Base-by-base conservation (phyloP, 2,888 invertebrate genomes). In the Andrena dorsata region DNA sequence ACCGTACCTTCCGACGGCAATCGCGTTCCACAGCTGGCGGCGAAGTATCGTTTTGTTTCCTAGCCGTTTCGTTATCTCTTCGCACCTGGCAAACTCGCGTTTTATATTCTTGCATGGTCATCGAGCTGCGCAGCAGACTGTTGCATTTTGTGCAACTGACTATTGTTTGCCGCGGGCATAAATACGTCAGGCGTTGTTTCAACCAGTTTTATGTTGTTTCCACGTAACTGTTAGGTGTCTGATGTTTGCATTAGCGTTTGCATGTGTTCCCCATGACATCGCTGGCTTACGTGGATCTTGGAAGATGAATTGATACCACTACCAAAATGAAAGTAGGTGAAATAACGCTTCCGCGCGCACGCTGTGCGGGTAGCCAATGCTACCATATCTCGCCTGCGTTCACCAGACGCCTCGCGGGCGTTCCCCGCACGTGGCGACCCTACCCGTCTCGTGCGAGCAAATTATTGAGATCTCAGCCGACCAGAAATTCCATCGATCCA, bases 41-140 rank as follows among this genome's bases (percentile, higher is more conserved):
- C 23, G 65, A 74, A 64, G 74, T 66, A 80, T 60, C 63, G 51
- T 76, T 70, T 65, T 65, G 74, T 82, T 76, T 72, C 35, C 51
- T 58, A 68, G 65, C 53, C 65, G 61, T 75, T 68, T 68, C 53
- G 72, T 78, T 78, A 80, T 78, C 75, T 71, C 35, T 26, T 61
- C 26, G 58, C 76, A 74, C 70, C 80, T 70, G 81, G 61, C 49
- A 35, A n/a, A 63, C 10, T 20, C 56, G 56, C 30, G 41, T 41
- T 65, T 75, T 32, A 51, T 51, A 35, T n/a, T 41, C n/a, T 35
- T 56, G 68, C 80, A 61, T 23, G 66, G 70, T 79, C 70, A 58
- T 23, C 49, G 41, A 51, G 51, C 51, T 61, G 53, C 61, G 56
- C 32, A 65, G 35, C 30, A n/a, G 35, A 56, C 8, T 66, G 51